Conservation (phyloP, 1,140 invertebrate species). For the Drosophila bocqueti region DNA sequence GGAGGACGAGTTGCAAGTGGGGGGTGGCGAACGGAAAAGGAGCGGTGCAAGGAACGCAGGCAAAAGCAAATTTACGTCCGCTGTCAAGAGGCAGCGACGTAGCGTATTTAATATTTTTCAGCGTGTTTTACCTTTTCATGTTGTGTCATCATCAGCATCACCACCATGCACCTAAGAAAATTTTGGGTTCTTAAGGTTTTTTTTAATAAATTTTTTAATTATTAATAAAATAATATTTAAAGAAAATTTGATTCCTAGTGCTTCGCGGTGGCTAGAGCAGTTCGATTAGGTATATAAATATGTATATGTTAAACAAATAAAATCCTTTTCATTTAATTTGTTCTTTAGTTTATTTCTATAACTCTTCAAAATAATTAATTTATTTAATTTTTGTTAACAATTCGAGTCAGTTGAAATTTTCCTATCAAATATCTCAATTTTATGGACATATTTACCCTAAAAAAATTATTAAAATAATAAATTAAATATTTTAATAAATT, state of each 20-base stretch:
- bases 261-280: too few relatives aligned
- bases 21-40: background rate
- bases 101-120: constrained; percentile 85
- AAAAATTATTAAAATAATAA: background rate
- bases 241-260: too few relatives aligned
- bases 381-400: background rate
- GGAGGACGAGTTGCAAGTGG: constrained; percentile 1
- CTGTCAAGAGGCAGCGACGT: constrained; percentile 83
- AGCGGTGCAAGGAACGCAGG: constrained; percentile 19
- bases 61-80: constrained; percentile 84
- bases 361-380: too few relatives aligned
- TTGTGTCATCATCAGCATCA: constrained; percentile 84
- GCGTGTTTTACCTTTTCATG: constrained; percentile 84
- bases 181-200: too few relatives aligned
- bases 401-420: fast-evolving
- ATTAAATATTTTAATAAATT: background rate
- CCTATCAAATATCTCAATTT: background rate
- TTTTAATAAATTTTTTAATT: background rate
- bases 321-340: too few relatives aligned
- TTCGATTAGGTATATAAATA: too few relatives aligned
- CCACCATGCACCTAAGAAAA: constrained; percentile 4
- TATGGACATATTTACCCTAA: background rate
- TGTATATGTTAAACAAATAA: too few relatives aligned
- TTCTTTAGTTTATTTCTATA: too few relatives aligned
- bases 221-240: too few relatives aligned